Percentiles rank a stretch among this genome's conserved stretches.
These are phyloP conservation scores for Chrysemys picta DNA, from an alignment of 2,113 vertebrate genomes.

Conservation along the genomic window DNA sequence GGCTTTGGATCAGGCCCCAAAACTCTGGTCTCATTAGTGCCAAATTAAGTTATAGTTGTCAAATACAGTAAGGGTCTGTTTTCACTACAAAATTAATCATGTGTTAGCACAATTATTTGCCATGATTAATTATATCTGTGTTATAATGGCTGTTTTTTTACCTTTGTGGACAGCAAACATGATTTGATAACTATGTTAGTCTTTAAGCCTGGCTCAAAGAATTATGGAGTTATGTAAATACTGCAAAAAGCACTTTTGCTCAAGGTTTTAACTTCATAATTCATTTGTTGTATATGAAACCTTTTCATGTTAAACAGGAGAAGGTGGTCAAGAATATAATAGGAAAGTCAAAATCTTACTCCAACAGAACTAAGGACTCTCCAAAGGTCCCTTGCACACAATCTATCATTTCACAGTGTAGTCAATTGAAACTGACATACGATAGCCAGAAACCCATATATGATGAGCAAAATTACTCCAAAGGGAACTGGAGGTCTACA, in stretches of 20 bases:
- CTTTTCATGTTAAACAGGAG: background rate
- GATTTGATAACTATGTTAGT: background rate
- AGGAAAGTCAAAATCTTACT: background rate
- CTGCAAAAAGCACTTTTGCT: background rate
- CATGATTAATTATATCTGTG: background rate
- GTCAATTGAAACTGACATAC: background rate
- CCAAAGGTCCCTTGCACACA: background rate
- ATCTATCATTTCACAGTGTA: background rate
- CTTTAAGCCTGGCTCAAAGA: background rate
- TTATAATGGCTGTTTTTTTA: background rate
- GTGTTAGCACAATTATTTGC: background rate
- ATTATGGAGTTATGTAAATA: background rate
- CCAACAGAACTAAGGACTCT: background rate
- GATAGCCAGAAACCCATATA: background rate
- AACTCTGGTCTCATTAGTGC: background rate
- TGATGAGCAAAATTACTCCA: background rate
- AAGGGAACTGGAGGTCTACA: background rate
- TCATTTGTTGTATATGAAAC: background rate
- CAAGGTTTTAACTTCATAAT: background rate
- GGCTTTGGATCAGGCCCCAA: too few relatives aligned
- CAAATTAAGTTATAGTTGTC: background rate
- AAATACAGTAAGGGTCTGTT: background rate
- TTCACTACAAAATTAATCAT: background rate
- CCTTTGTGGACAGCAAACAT: background rate
- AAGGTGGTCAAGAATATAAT: accelerated